Conservation (phyloP, 2,113 vertebrate genomes). For the Scomber colias region DNA sequence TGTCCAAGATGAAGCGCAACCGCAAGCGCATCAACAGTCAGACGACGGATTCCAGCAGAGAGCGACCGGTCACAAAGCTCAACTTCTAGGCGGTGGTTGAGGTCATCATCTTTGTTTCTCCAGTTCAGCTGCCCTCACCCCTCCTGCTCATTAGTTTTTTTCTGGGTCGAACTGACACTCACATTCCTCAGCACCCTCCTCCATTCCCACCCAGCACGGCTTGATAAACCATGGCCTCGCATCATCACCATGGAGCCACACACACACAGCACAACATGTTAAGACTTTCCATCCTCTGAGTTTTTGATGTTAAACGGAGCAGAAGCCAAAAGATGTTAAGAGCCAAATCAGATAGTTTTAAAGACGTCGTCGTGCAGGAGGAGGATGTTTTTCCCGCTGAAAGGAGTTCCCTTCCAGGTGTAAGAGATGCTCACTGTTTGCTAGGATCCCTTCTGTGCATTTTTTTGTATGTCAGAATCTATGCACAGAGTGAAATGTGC, state of each 20-base stretch:
- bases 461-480: conserved; percentile 67
- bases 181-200: conserved; percentile 69
- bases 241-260: conserved; percentile 43
- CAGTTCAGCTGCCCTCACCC: too few species aligned
- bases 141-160: conserved; percentile 11
- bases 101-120: background rate
- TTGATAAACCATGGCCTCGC: conserved; percentile 30
- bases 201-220: conserved; percentile 50
- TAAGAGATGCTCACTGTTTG: conserved; percentile 38
- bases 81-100: conserved; percentile 88
- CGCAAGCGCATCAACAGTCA: conserved; percentile 95
- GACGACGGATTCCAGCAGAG: conserved; percentile 89
- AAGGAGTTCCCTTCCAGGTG: conserved; percentile 41
- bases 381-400: conserved; percentile 11
- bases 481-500: conserved; percentile 64
- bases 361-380: conserved; percentile 6
- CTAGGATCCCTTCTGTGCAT: conserved; percentile 44
- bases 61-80: conserved; percentile 95
- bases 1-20: conserved; percentile 98
- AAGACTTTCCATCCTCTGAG: conserved; percentile 45
- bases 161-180: conserved; percentile 54
- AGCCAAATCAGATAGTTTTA: conserved; percentile 60
- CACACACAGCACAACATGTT: conserved; percentile 48
- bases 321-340: conserved; percentile 65
- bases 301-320: conserved; percentile 38